These are phyloP conservation scores for Macaria notata DNA, from an alignment of 2,888 invertebrate genomes.

Conservation along the genomic window DNA sequence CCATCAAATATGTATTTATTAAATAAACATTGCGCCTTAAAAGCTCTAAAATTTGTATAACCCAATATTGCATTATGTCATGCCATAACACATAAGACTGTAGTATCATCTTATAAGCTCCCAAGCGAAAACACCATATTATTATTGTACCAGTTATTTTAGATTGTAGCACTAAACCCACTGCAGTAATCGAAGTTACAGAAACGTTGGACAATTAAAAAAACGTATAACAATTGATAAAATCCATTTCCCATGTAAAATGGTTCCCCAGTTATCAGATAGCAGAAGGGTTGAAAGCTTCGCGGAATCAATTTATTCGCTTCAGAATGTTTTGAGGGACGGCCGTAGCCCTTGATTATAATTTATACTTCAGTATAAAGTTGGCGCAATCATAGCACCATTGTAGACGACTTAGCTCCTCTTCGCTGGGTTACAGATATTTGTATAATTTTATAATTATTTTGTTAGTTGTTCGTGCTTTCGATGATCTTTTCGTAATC, in stretches of 20 bases:
- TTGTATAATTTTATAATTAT: not conserved
- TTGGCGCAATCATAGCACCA: conserved; percentile 15
- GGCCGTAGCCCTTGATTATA: conserved; percentile 25
- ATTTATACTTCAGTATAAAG: conserved; percentile 27
- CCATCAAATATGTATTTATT: too few relatives aligned
- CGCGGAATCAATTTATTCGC: conserved; percentile 22
- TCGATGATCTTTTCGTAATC: not conserved
- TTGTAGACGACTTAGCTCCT: conserved; percentile 5
- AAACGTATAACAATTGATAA: conserved; percentile 13
- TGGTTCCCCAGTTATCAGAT: conserved; percentile 13
- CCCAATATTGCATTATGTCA: too few relatives aligned
- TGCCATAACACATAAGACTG: too few relatives aligned
- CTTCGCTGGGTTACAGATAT: conserved; percentile 6
- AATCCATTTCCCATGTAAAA: conserved; percentile 19
- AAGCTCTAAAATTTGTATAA: too few relatives aligned
- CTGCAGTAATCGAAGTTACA: too few relatives aligned
- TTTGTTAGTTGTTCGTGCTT: not conserved
- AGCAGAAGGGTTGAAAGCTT: conserved; percentile 23
- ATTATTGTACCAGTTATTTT: too few relatives aligned
- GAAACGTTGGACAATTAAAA: not conserved
- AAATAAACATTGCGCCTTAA: too few relatives aligned
- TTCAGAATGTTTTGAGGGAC: conserved; percentile 27
- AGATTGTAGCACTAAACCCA: too few relatives aligned
- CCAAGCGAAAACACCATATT: too few relatives aligned
- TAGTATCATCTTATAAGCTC: too few relatives aligned